phyloP scores from a whole-genome alignment of 2,888 invertebrate species.

The Diaprepes abbreviatus region DNA sequence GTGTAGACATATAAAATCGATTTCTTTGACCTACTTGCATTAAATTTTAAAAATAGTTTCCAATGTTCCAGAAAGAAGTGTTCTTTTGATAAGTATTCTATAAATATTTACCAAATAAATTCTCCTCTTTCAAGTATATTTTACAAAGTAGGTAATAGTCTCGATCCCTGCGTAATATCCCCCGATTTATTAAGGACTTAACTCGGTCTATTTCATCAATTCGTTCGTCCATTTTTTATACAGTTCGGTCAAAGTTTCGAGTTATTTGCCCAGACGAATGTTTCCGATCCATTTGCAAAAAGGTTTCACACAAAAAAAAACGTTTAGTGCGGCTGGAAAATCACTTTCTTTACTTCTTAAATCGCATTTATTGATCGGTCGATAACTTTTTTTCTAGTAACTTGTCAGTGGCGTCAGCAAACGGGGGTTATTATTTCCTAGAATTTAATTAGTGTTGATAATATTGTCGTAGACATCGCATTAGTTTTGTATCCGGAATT shows the following conservation, averaged over 20 bases:
- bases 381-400: conserved; percentile 1
- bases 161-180: conserved; percentile 14
- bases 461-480: no score
- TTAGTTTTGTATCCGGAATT: no score
- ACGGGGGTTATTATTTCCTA: no score
- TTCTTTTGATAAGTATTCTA: no score
- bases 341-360: conserved; percentile 40
- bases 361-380: conserved; percentile 24
- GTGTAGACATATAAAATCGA: no score
- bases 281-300: conserved; percentile 47
- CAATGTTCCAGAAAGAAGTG: no score
- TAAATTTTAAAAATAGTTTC: no score
- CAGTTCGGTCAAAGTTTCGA: conserved; percentile 35
- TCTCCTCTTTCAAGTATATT: neutral
- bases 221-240: conserved; percentile 44
- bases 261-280: conserved; percentile 44
- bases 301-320: conserved; percentile 42
- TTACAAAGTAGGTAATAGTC: neutral
- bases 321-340: conserved; percentile 41
- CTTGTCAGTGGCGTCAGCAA: neutral
- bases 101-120: no score
- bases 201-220: conserved; percentile 44
- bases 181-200: conserved; percentile 40
- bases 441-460: no score
- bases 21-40: no score